Base-by-base conservation (phyloP, 2,888 invertebrate species). In the Diaphora mendica region DNA sequence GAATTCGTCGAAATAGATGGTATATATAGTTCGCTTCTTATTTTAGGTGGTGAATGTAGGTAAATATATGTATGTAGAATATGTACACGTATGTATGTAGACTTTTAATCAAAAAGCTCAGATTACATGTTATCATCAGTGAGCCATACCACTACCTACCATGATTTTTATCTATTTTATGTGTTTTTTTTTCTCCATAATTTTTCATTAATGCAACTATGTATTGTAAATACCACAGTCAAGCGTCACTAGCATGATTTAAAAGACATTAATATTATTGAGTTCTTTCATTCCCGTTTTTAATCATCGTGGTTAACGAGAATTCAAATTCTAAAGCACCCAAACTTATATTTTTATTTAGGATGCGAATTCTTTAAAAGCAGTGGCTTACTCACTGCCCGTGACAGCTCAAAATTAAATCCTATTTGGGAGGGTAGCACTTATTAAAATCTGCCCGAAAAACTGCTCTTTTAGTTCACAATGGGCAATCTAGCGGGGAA, bases 381-480 rank as follows among this genome's bases (percentile, higher is more conserved):
- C 73, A 77, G 80, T 73, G 71, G 77, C 77, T 77, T 77, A 76
- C 71, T 79, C 76, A 80, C 91, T 93, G 93, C 79, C 87, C 78
- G 87, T 91, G 93, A 93, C 94, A 92, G 90, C 84, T 82, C 87
- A 84, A 90, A 93, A 93, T 94, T 92, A 93, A 92, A 92, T 90
- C 89, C 86, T 86, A 88, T 90, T 90, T 85, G 85, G 59, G 77
- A 79, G 81, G 83, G 83, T 85, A 85, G 86, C 89, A 90, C 92
- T 92, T 93, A 93, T 93, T 93, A 93, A 92, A 93, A 91, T 89
- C 88, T 88, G 85, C 82, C 89, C 91, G 86, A 92, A 92, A 92
- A 93, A 92, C 89, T 92, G 90, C 91, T 91, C 90, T 92, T 90
- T 92, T 88, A 85, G 81, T 82, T 80, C 88, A 91, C 91, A 92